These are phyloP conservation scores for Prionailurus bengalensis DNA, from an alignment of 2,113 vertebrate genomes.

Conservation along the genomic window DNA sequence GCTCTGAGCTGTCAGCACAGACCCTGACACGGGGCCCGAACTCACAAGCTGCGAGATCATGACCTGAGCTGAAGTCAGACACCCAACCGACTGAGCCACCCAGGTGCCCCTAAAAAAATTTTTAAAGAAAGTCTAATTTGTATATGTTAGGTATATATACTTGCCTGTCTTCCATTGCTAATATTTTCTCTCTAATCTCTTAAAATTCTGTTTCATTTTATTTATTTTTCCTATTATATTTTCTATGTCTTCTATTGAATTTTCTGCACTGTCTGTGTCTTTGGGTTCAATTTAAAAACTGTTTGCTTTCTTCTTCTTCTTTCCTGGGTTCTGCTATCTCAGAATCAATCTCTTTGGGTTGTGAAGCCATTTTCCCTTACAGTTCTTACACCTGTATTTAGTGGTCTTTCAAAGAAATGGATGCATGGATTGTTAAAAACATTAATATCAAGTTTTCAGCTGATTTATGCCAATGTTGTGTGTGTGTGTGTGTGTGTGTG, in stretches of 20 bases:
- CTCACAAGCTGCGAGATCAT: no score
- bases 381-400: neutral
- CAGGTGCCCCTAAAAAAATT: no score
- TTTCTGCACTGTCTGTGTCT: neutral
- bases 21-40: no score
- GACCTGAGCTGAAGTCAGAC: no score
- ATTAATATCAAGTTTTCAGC: slow-evolving; percentile 18
- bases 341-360: slow-evolving; percentile 27
- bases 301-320: neutral
- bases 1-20: no score
- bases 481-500: neutral
- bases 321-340: neutral
- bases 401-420: neutral
- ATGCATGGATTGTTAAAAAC: neutral
- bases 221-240: neutral
- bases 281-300: neutral
- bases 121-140: neutral
- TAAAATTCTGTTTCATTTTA: neutral
- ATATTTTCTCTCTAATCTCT: neutral
- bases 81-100: no score
- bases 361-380: neutral
- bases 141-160: neutral
- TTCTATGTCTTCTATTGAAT: neutral
- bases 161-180: neutral
- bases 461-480: neutral